Evolutionary conservation across 2,113 vertebrate genomes (phyloP).

Genomic region (Quiscalus mexicanus): DNA sequence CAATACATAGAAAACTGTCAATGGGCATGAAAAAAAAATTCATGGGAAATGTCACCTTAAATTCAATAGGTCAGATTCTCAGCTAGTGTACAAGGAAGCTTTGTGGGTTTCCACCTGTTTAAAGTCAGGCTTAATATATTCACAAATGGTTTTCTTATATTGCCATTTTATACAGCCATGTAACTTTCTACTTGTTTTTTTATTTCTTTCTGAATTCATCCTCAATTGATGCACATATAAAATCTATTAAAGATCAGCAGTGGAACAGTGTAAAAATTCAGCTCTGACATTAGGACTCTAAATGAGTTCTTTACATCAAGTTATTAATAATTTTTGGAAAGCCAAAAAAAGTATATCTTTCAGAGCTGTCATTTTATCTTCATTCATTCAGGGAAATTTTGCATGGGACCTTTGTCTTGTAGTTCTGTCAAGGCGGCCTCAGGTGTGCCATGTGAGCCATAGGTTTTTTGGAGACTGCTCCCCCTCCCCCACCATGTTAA

Average conservation of each 20-base stretch:
- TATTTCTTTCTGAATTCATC: background rate
- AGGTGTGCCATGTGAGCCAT: background rate
- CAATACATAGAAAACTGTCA: background rate
- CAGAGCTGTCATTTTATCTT: background rate
- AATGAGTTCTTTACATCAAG: background rate
- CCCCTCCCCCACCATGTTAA: too few relatives aligned
- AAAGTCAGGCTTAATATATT: background rate
- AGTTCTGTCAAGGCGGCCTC: background rate
- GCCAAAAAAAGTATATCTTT: background rate
- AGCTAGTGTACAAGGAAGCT: background rate
- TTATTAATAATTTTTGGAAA: background rate
- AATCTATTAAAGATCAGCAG: background rate
- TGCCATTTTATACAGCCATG: background rate
- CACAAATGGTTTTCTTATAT: background rate
- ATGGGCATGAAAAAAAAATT: background rate
- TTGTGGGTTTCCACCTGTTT: background rate
- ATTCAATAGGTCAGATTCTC: slow-evolving; percentile 4
- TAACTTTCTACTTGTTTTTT: background rate
- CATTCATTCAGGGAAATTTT: background rate
- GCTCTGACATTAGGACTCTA: background rate
- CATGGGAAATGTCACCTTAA: background rate
- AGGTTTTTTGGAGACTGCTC: background rate
- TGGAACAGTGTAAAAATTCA: background rate
- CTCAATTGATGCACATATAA: background rate
- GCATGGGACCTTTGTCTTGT: background rate